Conservation (phyloP, 2,113 vertebrate genomes). For the Chaetodon trifascialis region DNA sequence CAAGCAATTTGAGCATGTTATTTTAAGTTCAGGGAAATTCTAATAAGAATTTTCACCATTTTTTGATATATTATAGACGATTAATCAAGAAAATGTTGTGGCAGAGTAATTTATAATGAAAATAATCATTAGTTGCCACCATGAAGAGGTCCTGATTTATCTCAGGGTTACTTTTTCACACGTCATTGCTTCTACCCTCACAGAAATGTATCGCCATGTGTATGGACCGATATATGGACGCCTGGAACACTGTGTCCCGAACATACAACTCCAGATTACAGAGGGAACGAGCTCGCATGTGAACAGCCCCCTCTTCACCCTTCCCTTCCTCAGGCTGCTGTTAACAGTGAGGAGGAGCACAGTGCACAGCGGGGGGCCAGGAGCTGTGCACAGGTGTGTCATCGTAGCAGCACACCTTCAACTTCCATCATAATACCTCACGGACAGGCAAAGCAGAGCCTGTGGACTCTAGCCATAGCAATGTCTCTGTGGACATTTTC, state of each 20-base stretch:
- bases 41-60: background rate
- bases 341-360: constrained; percentile 14
- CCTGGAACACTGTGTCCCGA: constrained; percentile 96
- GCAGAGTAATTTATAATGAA: background rate
- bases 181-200: background rate
- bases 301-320: constrained; percentile 53
- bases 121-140: background rate
- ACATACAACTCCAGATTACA: constrained; percentile 96
- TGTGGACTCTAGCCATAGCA: constrained; percentile 58
- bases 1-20: background rate
- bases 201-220: constrained; percentile 99
- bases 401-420: constrained; percentile 14
- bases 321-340: constrained; percentile 23
- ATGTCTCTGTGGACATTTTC: constrained; percentile 53
- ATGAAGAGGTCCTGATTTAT: background rate
- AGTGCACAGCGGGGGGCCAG: constrained; percentile 9
- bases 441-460: constrained; percentile 47
- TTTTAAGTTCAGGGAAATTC: background rate
- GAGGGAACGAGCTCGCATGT: constrained; percentile 94
- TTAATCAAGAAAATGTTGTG: too few species aligned
- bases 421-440: constrained; percentile 39
- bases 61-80: background rate
- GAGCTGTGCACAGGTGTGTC: constrained; percentile 6
- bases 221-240: constrained; percentile 99
- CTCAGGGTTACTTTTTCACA: background rate